Percentiles rank a stretch among this genome's conserved stretches.
Evolutionary conservation across 2,888 invertebrate species (phyloP).

Genomic region (Blastobasis adustella): DNA sequence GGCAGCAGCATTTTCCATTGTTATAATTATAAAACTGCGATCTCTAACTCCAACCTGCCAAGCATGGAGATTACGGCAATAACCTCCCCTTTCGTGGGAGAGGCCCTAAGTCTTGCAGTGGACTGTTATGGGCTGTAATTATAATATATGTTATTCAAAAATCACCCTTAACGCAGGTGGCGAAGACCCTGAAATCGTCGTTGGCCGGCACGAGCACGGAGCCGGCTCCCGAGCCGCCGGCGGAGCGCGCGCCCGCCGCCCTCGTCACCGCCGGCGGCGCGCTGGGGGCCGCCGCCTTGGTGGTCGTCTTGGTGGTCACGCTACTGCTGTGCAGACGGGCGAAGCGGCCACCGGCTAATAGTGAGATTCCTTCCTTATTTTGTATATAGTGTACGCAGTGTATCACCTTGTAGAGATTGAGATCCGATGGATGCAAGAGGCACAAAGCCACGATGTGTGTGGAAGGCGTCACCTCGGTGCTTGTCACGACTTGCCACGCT

Average conservation of each 20-base stretch:
- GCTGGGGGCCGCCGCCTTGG: constrained; percentile 47
- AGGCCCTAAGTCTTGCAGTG: too few species aligned
- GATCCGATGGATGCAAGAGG: too few species aligned
- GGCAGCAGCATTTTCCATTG: too few species aligned
- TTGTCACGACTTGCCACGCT: too few species aligned
- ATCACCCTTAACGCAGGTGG: constrained; percentile 3
- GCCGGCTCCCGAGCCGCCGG: constrained; percentile 25
- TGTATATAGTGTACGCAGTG: neutral
- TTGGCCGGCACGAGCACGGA: constrained; percentile 18
- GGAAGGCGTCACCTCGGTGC: too few species aligned
- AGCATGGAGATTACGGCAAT: too few species aligned
- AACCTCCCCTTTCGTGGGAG: too few species aligned
- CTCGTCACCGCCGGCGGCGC: constrained; percentile 61
- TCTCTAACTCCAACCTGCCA: too few species aligned
- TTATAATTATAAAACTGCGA: too few species aligned
- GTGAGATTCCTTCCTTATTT: constrained; percentile 27
- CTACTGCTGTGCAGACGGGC: constrained; percentile 54
- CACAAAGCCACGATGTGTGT: too few species aligned
- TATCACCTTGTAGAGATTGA: neutral
- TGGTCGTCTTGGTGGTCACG: constrained; percentile 44
- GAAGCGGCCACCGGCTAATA: constrained; percentile 41
- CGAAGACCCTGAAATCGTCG: constrained; percentile 5
- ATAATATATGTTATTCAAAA: too few species aligned
- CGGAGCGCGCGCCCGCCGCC: constrained; percentile 37
- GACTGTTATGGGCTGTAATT: too few species aligned